Base-by-base conservation (phyloP, 2,113 vertebrate species). In the Phoxinus phoxinus region DNA sequence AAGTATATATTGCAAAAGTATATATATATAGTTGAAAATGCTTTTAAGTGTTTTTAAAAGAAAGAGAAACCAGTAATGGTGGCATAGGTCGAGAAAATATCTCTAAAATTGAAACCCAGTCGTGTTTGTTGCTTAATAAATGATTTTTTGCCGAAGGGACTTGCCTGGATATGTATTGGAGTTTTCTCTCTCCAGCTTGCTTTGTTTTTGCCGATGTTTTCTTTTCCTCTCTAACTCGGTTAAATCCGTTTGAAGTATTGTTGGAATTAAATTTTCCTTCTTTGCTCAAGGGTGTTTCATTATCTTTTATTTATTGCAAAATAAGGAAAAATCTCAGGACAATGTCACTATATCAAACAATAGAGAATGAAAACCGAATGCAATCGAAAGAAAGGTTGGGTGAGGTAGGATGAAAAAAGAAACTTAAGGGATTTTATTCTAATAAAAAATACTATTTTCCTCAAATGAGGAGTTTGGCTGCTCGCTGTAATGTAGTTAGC, bases 291-390 rank as follows among this genome's bases (percentile, higher is more conserved):
- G 90, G 88, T 65, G 73, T 91, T 92, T 91, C 73, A 90, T 92
- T 89, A 92, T 92, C 67, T 91, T 92, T 93, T 93, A 93, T 93
- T 93, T 90, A 91, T 91, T 77, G 79, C 84, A 75, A 86, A 83
- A 69, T 58, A 77, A 85, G 84, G 32, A 58, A 86, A 87, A 86
- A 88, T 80, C 81, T 71, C 71, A 69, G 59, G 69, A 80, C 71
- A 65, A 4, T 74, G 71, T 74, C 71, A 48, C 71, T 74, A 89
- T 83, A 83, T 79, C 65, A 72, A 78, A 58, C 81, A 69, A 89
- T 85, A 81, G 86, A 87, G 78, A 63, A 13, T 73, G 81, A 82
- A 81, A 90, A 85, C 48, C n/a, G n/a, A 87, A 77, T 80, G 83
- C 56, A 87, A 83, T 90, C 86, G 84, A 84, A 48, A 87, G 87